Conservation (phyloP, 2,888 invertebrate genomes). For the Hemithea aestivaria region DNA sequence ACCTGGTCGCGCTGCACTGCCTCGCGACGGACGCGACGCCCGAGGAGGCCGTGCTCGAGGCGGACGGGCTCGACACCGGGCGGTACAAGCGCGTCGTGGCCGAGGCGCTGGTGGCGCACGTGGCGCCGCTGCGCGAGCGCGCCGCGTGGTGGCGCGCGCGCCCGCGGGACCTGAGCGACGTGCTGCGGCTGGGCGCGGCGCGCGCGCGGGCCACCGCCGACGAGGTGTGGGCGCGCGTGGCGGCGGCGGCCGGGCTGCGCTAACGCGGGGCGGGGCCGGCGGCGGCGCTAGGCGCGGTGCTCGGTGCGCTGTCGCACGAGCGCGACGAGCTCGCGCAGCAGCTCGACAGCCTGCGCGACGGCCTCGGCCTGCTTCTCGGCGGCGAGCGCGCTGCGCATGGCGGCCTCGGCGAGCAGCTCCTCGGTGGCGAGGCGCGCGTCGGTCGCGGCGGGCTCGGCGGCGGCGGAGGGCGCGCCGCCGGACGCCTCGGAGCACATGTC, state of each 20-base stretch:
- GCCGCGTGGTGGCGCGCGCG: conserved; percentile 53
- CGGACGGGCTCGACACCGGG: conserved; percentile 83
- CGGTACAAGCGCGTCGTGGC: conserved; percentile 72
- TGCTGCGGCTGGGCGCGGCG: conserved; percentile 46
- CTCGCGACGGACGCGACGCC: conserved; percentile 82
- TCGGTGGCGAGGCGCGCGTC: conserved; percentile 48
- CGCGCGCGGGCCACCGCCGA: conserved; percentile 82
- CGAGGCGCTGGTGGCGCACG: conserved; percentile 36
- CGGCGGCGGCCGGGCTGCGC: conserved; percentile 78
- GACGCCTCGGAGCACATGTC: conserved; percentile 62
- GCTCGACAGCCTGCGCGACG: conserved; percentile 44
- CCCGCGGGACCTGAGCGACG: conserved; percentile 77
- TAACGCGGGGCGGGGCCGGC: conserved; percentile 20
- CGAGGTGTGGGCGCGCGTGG: conserved; percentile 81
- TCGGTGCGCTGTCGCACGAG: conserved; percentile 72
- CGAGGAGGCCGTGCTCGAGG: conserved; percentile 84
- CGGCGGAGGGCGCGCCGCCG: conserved; percentile 28
- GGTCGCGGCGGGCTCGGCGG: conserved; percentile 20
- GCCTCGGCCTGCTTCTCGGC: conserved; percentile 71
- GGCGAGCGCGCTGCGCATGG: conserved; percentile 68
- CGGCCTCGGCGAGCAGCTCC: conserved; percentile 69
- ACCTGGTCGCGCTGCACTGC: conserved; percentile 89
- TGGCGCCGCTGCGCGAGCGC: conserved; percentile 59
- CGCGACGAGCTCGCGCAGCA: conserved; percentile 53
- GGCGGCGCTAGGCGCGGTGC: conserved; percentile 42